Evolutionary conservation across 2,113 vertebrate species (phyloP).

Genomic region (Archilochus colubris): DNA sequence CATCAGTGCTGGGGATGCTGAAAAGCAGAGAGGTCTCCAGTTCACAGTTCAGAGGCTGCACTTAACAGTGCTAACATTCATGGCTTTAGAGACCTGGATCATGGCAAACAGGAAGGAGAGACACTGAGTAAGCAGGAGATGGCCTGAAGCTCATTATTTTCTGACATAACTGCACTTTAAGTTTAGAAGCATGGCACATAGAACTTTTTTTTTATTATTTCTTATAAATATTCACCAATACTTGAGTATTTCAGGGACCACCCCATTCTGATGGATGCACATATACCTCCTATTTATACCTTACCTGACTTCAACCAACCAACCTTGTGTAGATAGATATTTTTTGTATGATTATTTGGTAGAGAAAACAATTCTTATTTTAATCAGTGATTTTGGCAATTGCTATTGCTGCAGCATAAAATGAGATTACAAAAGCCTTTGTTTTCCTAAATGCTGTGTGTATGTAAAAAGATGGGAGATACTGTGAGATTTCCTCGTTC

Average conservation of each 20-base stretch:
- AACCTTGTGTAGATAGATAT: neutral
- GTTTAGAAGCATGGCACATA: neutral
- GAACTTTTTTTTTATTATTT: neutral
- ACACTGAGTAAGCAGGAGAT: neutral
- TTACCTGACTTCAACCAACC: neutral
- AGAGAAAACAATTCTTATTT: slow-evolving; percentile 27
- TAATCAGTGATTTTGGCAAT: neutral
- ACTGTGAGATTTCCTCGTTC: slow-evolving; percentile 14
- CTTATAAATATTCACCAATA: slow-evolving; percentile 16
- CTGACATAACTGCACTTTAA: slow-evolving; percentile 48
- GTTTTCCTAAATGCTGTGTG: slow-evolving; percentile 35
- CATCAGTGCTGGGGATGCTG: neutral
- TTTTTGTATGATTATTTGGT: slow-evolving; percentile 21
- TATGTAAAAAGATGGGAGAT: slow-evolving; percentile 33
- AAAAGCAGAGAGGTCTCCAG: neutral
- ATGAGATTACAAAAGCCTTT: slow-evolving; percentile 27
- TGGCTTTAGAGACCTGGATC: neutral
- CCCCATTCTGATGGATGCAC: slow-evolving; percentile 1
- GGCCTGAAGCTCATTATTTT: slow-evolving; percentile 1
- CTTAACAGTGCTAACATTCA: neutral
- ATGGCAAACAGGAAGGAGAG: neutral
- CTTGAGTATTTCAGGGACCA: slow-evolving; percentile 41
- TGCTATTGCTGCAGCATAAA: neutral
- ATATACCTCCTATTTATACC: slow-evolving; percentile 48
- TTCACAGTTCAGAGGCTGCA: neutral